phyloP scores from a whole-genome alignment of 2,888 invertebrate genomes.

The Reticulitermes lucifugus region DNA sequence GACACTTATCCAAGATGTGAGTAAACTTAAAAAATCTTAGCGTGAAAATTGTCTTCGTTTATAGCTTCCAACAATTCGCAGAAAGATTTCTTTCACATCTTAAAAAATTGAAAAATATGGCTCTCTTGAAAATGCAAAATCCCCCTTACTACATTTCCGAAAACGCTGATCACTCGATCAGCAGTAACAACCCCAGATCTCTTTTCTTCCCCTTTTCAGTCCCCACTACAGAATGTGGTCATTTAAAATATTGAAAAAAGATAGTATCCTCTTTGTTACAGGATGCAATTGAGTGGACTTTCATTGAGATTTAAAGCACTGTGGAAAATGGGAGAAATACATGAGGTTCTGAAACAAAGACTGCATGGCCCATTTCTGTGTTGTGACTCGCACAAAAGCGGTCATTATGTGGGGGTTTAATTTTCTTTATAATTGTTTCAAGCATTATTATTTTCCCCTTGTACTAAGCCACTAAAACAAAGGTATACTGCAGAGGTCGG shows the following conservation, averaged over 20 bases:
- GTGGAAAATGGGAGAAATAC: constrained; percentile 3
- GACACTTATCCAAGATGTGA: too few relatives aligned
- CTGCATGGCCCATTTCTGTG: too few relatives aligned
- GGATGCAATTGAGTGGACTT: neutral
- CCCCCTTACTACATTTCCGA: neutral
- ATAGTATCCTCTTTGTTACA: constrained; percentile 24
- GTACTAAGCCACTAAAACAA: too few relatives aligned
- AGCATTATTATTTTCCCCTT: too few relatives aligned
- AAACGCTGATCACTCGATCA: constrained; percentile 14
- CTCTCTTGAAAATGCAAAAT: neutral
- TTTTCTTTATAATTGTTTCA: too few relatives aligned
- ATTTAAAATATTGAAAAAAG: constrained; percentile 51
- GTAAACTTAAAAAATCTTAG: too few relatives aligned
- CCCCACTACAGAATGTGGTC: constrained; percentile 44
- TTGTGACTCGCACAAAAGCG: too few relatives aligned
- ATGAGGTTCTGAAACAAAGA: neutral
- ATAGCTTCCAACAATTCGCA: too few relatives aligned
- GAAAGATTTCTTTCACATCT: neutral
- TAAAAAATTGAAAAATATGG: neutral
- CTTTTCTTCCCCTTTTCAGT: neutral
- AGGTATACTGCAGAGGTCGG: too few relatives aligned
- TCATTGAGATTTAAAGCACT: constrained; percentile 35
- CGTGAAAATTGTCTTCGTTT: too few relatives aligned
- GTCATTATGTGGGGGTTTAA: too few relatives aligned
- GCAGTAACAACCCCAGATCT: constrained; percentile 10